Percentiles rank a stretch among this genome's conserved stretches.
Conservation (phyloP, 2,888 invertebrate genomes). For the Mythimna lalbum region DNA sequence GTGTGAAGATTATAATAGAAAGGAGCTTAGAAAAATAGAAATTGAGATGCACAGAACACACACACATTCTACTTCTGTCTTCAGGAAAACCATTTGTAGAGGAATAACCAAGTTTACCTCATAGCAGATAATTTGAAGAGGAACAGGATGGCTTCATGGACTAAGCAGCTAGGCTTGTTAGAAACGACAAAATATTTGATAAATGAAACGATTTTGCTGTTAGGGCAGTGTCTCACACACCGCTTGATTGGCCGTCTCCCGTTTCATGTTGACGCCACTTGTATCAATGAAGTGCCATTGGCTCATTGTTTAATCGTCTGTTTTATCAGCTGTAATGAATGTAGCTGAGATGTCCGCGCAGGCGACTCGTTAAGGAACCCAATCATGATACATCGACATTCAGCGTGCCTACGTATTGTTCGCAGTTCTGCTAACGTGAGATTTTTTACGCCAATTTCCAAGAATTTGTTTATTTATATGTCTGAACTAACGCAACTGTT, state of each 20-base stretch:
- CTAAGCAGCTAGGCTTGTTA: constrained; percentile 40
- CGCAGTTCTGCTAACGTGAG: constrained; percentile 30
- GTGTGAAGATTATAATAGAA: constrained; percentile 4
- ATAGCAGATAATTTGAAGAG: constrained; percentile 46
- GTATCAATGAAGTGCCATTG: constrained; percentile 88
- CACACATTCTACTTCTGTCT: neutral
- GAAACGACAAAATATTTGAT: constrained; percentile 54
- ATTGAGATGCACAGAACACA: neutral
- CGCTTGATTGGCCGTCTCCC: constrained; percentile 82
- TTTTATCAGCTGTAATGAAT: constrained; percentile 87
- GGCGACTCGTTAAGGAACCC: constrained; percentile 66
- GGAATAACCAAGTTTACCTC: constrained; percentile 39
- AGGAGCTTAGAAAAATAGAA: constrained; percentile 14
- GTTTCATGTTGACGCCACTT: constrained; percentile 85
- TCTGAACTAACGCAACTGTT: constrained; percentile 35
- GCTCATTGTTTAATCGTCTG: constrained; percentile 87
- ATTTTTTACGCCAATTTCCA: constrained; percentile 46
- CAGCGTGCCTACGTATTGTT: constrained; percentile 33
- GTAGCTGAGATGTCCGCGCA: constrained; percentile 62
- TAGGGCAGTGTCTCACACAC: constrained; percentile 56
- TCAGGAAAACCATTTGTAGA: constrained; percentile 13
- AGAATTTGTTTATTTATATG: constrained; percentile 49
- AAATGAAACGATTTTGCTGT: constrained; percentile 63
- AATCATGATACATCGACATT: constrained; percentile 62
- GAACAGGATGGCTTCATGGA: constrained; percentile 53